Evolutionary conservation across 2,888 invertebrate species (phyloP), one percentile per base, ranked within the genome.

Genomic region (Spisula solida): DNA sequence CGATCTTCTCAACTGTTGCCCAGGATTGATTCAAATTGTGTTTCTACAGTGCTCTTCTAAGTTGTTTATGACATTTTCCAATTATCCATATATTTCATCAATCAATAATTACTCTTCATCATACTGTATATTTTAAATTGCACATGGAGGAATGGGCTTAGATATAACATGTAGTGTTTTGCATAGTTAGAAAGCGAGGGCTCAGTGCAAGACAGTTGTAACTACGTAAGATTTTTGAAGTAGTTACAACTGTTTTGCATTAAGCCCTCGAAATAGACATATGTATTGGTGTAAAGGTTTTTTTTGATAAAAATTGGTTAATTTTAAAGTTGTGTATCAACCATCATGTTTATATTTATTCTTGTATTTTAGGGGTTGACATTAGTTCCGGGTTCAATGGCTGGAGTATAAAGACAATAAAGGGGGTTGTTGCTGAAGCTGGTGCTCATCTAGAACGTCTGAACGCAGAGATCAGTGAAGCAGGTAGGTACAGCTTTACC

Each of bases 391-490:
- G 95, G 60, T 92, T 94, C 84, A 93, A 95, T 90, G 96, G 96
- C 25, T 96, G 95, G 96, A 96, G 96, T 90, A 88, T 95, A 83
- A 95, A 95, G 87, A 94, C 95, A 12, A 90, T 96, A 89, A 95
- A 95, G 87, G 95, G 94, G 25, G 94, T 96, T 8, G 93, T 94
- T 10, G 83, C 92, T 16, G 95, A 96, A 87, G 96, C 96, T 51
- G 96, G 96, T 12, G 94, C 94, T 55, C 91, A 95, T 78, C 93
- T 95, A 16, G 95, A 96, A 86, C 85, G 66, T 31, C 78, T 91
- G 41, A 88, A 85, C 31, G 55, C 87, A 31, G 91, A 92, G 60
- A 79, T 86, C 41, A 88, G 90, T 84, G 92, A 92, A 87, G 85
- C 89, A 83, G 92, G 92, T 92, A 90, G 79, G 82, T n/a, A 34